A percentile compares a stretch with the other conserved stretches of the same genome.
Conservation (phyloP, 2,113 vertebrate species). For the Pomatostomus ruficeps region DNA sequence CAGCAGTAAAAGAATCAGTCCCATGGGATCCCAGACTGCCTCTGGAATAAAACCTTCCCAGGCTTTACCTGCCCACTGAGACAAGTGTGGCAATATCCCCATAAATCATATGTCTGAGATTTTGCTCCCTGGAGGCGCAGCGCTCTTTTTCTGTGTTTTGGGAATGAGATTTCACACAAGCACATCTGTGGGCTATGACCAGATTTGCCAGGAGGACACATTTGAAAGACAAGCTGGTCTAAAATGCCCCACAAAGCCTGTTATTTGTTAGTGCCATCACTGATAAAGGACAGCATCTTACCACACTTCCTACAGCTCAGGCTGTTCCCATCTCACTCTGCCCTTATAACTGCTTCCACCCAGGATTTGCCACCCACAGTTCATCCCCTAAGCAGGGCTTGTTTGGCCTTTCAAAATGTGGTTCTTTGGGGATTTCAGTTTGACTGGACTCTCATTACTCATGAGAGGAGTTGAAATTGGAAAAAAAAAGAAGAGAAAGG, state of each 20-base stretch:
- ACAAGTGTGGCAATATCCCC: neutral
- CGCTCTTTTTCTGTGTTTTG: neutral
- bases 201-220: neutral
- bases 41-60: neutral
- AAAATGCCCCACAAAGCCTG: neutral
- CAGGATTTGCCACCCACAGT: constrained; percentile 13
- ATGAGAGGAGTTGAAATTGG: neutral
- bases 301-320: neutral
- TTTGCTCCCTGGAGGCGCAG: neutral
- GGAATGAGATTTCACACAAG: neutral
- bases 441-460: neutral
- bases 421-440: neutral
- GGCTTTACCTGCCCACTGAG: neutral
- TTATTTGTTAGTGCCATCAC: neutral
- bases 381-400: neutral
- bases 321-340: neutral
- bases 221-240: neutral
- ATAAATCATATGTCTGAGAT: neutral
- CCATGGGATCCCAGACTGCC: neutral
- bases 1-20: neutral
- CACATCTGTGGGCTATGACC: neutral
- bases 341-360: neutral
- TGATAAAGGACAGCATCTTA: neutral
- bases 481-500: neutral
- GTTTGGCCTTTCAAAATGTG: neutral